These are phyloP conservation scores for Aythya fuligula DNA, from an alignment of 2,797 vertebrate species.

Conservation along the genomic window DNA sequence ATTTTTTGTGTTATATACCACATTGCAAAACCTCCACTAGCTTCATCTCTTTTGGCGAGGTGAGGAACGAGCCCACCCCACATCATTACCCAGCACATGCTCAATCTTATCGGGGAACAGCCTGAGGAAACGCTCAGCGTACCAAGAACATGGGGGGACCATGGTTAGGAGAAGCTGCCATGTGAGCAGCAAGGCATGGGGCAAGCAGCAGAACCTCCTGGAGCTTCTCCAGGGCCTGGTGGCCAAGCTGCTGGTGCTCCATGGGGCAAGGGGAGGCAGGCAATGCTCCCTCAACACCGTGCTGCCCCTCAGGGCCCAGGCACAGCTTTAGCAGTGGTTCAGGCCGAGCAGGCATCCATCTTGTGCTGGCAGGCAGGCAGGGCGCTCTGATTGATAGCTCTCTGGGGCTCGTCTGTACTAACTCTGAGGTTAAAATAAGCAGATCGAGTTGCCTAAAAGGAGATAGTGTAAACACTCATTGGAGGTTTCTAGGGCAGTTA, in stretches of 20 bases:
- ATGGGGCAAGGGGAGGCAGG: not conserved
- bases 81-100: not conserved
- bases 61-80: not conserved
- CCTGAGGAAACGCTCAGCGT: not conserved
- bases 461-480: not conserved
- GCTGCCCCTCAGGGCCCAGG: not conserved
- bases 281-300: not conserved
- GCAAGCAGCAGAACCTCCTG: fast-evolving
- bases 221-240: not conserved
- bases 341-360: not conserved
- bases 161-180: not conserved
- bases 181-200: not conserved
- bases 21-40: not conserved
- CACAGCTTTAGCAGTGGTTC: not conserved
- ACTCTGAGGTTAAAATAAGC: not conserved
- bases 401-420: not conserved
- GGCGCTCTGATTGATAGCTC: not conserved
- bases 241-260: not conserved
- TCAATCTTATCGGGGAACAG: not conserved
- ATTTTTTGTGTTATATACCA: not conserved
- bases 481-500: not conserved
- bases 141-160: not conserved
- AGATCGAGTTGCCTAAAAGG: not conserved
- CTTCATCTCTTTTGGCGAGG: not conserved
- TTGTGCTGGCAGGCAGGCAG: not conserved